Base-by-base conservation (phyloP, 2,888 invertebrate species). In the Parascotia fuliginaria region DNA sequence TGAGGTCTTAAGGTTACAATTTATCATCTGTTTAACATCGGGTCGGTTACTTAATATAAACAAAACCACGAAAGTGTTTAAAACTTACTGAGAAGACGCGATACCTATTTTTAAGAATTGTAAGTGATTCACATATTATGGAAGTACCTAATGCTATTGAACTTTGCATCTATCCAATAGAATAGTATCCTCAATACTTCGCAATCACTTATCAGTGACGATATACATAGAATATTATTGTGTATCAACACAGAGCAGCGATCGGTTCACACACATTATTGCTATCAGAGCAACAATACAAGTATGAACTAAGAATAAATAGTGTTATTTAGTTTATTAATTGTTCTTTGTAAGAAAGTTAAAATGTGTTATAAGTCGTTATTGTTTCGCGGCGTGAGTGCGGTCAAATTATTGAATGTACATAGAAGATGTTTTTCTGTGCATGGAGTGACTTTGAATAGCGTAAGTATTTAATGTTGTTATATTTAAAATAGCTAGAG, bases 331-430 rank as follows among this genome's bases (percentile, higher is more conserved):
- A 27, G 1, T 14, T 40, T 15, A 39, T 36, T 44, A 43, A 42
- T 38, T 13, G 7, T 14, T 41, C 39, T 16, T 34, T 32, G 38
- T 31, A 33, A n/a, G 38, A 16, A 53, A 40, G 47, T 42, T 54
- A 66, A 74, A 65, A 86, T 86, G 85, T 81, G 79, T 62, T 84
- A 84, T 46, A 83, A 81, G 48, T 77, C 76, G 36, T 65, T 85
- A 11, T 43, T 80, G 6, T 49, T 74, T 22, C 70, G 76, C 15
- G 75, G 70, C 51, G 58, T 70, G 24, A 69, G 70, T 64, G 76
- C 71, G 29, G 56, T 73, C 29, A 74, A 65, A 43, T 28, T 61
- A 13, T 36, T 68, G 2, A 29, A 9, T 1, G 65, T 47, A 2
- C 52, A 74, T 15, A 66, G 73, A 27, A 75, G 87, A 56, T 73